Percentiles rank a stretch among this genome's conserved stretches.
Conservation (phyloP, 2,888 invertebrate genomes). For the Torymus texanus region DNA sequence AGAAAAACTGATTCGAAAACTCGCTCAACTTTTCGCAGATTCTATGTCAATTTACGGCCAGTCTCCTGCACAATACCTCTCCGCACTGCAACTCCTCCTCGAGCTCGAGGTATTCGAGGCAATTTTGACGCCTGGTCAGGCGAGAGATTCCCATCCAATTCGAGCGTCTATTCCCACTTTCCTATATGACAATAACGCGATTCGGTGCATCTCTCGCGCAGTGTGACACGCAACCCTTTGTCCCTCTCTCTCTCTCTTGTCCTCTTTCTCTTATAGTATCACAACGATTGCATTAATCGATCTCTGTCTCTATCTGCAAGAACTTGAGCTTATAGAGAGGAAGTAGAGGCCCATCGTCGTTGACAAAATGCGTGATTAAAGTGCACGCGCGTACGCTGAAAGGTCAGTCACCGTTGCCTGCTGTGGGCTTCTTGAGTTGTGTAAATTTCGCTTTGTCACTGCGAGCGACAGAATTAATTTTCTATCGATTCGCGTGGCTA, state of each 20-base stretch:
- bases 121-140: slow-evolving; percentile 61
- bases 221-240: neutral
- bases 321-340: neutral
- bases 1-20: too few species aligned
- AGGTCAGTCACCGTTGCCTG: too few species aligned
- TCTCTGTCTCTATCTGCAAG: neutral
- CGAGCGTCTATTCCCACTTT: slow-evolving; percentile 17
- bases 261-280: neutral
- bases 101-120: slow-evolving; percentile 48
- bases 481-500: too few species aligned
- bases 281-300: slow-evolving; percentile 37
- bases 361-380: slow-evolving; percentile 17
- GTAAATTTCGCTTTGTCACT: too few species aligned
- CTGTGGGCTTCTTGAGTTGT: too few species aligned
- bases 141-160: slow-evolving; percentile 59
- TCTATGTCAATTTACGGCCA: slow-evolving; percentile 36
- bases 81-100: neutral
- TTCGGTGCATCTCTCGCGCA: neutral
- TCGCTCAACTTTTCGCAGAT: neutral
- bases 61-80: slow-evolving; percentile 35
- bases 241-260: slow-evolving; percentile 4
- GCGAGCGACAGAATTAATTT: neutral
- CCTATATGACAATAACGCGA: neutral
- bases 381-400: neutral
- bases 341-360: neutral